A percentile compares a stretch with the other conserved stretches of the same genome.
Evolutionary conservation across 2,888 invertebrate species (phyloP).

Genomic region (Caenorhabditis sp.): DNA sequence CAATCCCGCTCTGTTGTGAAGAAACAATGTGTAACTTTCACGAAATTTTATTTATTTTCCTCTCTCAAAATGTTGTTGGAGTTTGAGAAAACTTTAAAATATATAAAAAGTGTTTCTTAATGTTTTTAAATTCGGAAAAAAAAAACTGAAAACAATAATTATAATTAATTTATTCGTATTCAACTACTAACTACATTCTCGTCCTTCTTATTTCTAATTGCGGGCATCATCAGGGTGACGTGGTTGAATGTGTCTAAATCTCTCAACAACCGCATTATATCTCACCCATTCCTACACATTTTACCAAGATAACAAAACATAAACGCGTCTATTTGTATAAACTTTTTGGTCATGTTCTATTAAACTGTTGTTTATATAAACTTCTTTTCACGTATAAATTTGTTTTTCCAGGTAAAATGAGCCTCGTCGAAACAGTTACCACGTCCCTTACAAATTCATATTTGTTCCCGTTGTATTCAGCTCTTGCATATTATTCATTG

Average conservation of each 20-base stretch:
- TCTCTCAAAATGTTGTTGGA: too few relatives aligned
- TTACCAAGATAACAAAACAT: neutral
- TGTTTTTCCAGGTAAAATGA: conserved; percentile 3
- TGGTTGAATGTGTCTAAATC: neutral
- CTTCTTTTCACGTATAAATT: too few relatives aligned
- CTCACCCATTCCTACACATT: neutral
- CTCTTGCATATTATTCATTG: conserved; percentile 32
- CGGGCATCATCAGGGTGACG: neutral
- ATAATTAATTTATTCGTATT: too few relatives aligned
- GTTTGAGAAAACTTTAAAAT: too few relatives aligned
- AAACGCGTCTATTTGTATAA: neutral
- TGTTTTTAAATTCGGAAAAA: too few relatives aligned
- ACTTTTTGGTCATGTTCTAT: too few relatives aligned
- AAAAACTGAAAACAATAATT: too few relatives aligned
- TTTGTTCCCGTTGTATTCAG: conserved; percentile 37
- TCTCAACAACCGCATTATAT: neutral
- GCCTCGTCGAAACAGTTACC: neutral
- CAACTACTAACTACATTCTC: neutral
- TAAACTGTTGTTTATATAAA: too few relatives aligned
- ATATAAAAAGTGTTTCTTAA: too few relatives aligned
- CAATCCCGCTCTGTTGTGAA: too few relatives aligned
- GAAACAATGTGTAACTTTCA: too few relatives aligned
- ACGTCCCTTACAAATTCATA: conserved; percentile 7
- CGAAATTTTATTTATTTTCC: too few relatives aligned
- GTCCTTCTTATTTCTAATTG: neutral